Conservation (phyloP, 2,797 vertebrate genomes). For the Alouatta caraya region DNA sequence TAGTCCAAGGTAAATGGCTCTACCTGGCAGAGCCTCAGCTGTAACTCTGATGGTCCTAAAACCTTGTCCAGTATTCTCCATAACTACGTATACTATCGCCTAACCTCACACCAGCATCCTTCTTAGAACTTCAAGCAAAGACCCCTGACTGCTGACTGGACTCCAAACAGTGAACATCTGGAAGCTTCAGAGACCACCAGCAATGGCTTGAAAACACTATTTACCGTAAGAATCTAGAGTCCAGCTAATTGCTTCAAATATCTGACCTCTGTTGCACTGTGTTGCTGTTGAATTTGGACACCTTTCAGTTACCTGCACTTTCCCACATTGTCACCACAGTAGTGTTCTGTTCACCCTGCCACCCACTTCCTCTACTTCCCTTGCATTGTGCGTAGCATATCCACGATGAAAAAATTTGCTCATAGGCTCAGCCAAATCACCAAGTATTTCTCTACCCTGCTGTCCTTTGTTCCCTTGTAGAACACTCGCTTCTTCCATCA, state of each 20-base stretch:
- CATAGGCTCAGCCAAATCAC: neutral
- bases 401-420: neutral
- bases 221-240: neutral
- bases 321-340: neutral
- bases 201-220: neutral
- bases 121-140: neutral
- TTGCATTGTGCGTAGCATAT: accelerated
- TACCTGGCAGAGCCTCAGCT: neutral
- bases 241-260: neutral
- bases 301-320: neutral
- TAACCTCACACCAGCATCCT: neutral
- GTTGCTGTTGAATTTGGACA: neutral
- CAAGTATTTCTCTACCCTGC: neutral
- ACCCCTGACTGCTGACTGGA: neutral
- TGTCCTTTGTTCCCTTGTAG: neutral
- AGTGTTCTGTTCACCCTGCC: accelerated
- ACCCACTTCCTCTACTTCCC: neutral
- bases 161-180: neutral
- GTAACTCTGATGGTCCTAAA: neutral
- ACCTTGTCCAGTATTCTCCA: neutral
- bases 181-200: neutral
- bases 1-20: neutral
- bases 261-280: neutral
- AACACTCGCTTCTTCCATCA: neutral
- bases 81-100: accelerated